These are phyloP conservation scores for Carduelis carduelis DNA, from an alignment of 2,797 vertebrate species.

Conservation along the genomic window DNA sequence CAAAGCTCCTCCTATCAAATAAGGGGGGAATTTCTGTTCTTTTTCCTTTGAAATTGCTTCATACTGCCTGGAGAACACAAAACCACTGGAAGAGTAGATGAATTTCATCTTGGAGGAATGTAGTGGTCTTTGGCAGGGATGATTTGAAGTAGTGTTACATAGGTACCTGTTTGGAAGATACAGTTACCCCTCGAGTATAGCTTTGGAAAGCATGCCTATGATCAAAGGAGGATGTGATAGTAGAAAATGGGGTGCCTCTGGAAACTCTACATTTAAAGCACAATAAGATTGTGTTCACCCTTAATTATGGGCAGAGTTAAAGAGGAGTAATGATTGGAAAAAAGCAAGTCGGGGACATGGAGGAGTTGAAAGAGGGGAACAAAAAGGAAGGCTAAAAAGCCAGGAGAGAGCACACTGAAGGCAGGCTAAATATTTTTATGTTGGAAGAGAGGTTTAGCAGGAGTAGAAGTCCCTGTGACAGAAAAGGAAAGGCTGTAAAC, in stretches of 20 bases:
- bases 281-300: background rate
- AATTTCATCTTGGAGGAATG: background rate
- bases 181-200: background rate
- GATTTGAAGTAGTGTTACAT: background rate
- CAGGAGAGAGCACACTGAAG: background rate
- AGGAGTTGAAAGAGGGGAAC: background rate
- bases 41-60: background rate
- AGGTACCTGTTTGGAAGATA: background rate
- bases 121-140: background rate
- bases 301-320: background rate
- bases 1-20: background rate
- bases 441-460: background rate
- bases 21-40: background rate
- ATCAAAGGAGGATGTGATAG: background rate
- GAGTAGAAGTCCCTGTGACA: background rate
- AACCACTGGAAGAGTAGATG: background rate
- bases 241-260: background rate
- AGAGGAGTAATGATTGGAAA: background rate
- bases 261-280: background rate
- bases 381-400: background rate
- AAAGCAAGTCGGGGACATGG: background rate
- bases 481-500: background rate
- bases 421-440: background rate
- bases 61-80: background rate
- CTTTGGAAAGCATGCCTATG: fast-evolving